Percentiles rank a stretch among this genome's conserved stretches.
phyloP scores from a whole-genome alignment of 2,113 vertebrate genomes.

The Panthera uncia region DNA sequence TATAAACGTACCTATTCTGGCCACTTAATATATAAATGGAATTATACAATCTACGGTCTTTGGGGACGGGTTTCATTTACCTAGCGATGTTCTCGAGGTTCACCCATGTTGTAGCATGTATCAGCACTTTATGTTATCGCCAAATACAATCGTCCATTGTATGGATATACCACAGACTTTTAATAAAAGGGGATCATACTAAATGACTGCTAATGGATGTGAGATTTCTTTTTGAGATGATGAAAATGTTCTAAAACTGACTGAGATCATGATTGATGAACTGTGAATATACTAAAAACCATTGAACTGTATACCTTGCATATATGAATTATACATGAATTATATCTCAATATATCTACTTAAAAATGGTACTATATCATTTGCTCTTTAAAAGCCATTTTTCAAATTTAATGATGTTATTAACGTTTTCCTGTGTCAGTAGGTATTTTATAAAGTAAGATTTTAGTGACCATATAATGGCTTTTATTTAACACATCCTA shows the following conservation, averaged over 20 bases:
- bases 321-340: background rate
- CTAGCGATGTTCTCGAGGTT: background rate
- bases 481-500: background rate
- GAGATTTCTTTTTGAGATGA: conserved; percentile 3
- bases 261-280: background rate
- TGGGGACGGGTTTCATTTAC: background rate
- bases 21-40: background rate
- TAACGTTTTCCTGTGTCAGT: background rate
- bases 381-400: conserved; percentile 14
- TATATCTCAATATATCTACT: background rate
- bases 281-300: background rate
- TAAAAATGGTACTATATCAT: background rate
- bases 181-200: background rate
- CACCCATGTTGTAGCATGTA: background rate
- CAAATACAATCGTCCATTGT: background rate
- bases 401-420: background rate
- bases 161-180: background rate
- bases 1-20: background rate
- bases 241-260: background rate
- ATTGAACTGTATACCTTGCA: background rate
- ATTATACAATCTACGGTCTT: background rate
- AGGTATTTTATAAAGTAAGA: conserved; percentile 38
- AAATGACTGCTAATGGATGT: background rate
- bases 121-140: background rate
- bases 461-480: background rate